Base-by-base conservation (phyloP, 2,113 vertebrate genomes). In the Sclerurus mexicanus region DNA sequence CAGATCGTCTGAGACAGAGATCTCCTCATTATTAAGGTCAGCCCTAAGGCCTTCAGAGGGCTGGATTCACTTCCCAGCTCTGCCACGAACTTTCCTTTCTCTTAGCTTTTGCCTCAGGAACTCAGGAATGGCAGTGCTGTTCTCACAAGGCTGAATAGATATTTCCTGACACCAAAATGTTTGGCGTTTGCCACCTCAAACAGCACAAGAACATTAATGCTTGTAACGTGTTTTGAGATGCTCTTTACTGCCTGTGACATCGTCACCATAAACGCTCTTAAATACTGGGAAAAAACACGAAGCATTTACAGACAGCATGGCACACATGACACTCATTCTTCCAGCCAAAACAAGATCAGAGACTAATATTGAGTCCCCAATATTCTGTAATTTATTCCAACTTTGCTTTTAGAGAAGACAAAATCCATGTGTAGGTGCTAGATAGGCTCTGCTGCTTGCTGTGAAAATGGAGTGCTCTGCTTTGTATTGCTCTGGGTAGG, bases 331-430 rank as follows among this genome's bases (percentile, higher is more conserved):
- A 28, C 25, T 22, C 27, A 14, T 87, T 89, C 39, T 64, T 89
- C 72, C 49, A 79, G 76, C 37, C 73, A 58, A 78, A 86, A 85
- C 35, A 87, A 93, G 79, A 56, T 59, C 47, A 44, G 42, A 80
- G 74, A 25, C 35, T 68, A 31, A 59, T 44, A 40, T 56, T 82
- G 35, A 74, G 63, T 37, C 37, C 67, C 14, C 5, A 4, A 1
- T 80, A 56, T 35, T 84, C 80, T 3, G 2, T 82, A 35, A 49
- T 93, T 94, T 73, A 42, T 68, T 84, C 58, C 63, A 9, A 87
- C 60, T 76, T 92, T 49, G 28, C 47, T 87, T 91, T 85, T 76
- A 69, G n/a, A 64, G 82, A 87, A 33, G n/a, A 72, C n/a, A 49
- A 74, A 91, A 64, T 64, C 10, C 3, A 10, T 33, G 14, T 55